Conservation (phyloP, 2,113 vertebrate genomes). For the Uropsilus gracilis region DNA sequence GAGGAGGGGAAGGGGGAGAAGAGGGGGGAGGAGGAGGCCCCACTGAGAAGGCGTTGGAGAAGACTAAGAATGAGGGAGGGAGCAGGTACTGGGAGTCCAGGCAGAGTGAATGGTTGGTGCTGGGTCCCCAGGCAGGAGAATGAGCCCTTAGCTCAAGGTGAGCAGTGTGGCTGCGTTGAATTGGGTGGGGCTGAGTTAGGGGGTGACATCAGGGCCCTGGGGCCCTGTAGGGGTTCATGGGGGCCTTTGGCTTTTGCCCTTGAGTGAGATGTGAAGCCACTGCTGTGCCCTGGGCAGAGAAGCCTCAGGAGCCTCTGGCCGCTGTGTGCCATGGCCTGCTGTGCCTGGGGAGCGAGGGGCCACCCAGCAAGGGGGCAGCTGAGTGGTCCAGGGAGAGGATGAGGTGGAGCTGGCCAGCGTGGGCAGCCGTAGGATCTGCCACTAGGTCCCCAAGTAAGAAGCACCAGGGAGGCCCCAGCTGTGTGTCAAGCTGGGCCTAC, state of each 20-base stretch:
- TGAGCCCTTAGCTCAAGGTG: neutral
- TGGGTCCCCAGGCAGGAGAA: neutral
- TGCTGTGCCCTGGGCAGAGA: neutral
- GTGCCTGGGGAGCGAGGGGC: no score
- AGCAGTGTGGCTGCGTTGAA: neutral
- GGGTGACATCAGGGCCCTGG: neutral
- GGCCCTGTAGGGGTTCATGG: neutral
- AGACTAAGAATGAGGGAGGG: neutral
- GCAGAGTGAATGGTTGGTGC: neutral
- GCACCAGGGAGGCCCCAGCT: rapidly evolving
- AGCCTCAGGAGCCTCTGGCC: neutral
- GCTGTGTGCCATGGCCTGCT: neutral
- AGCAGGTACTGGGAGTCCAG: neutral
- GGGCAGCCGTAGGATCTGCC: neutral
- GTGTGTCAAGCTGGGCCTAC: rapidly evolving
- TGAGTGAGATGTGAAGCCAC: neutral
- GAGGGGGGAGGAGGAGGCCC: neutral
- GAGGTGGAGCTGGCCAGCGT: neutral
- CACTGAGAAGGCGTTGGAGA: no score
- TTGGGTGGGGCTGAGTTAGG: rapidly evolving
- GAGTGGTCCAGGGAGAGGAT: neutral
- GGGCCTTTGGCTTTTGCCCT: neutral
- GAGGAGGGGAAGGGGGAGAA: neutral
- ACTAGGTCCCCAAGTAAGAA: neutral
- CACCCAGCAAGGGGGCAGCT: rapidly evolving